Evolutionary conservation across 1,140 invertebrate genomes (phyloP).

Genomic region (Caenorhabditis brenneri): DNA sequence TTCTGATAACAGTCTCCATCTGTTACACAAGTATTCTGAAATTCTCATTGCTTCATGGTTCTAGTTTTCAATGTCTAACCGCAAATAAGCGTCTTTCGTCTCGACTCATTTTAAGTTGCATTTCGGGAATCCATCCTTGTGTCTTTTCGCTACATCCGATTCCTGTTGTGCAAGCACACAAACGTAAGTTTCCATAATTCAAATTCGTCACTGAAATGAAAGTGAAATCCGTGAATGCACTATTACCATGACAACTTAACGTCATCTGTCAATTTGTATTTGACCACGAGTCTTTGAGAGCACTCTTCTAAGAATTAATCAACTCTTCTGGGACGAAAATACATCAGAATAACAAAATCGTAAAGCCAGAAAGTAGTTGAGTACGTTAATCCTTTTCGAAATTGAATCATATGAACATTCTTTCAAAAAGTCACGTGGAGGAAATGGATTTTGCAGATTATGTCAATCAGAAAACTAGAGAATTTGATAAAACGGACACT

Average conservation of each 20-base stretch:
- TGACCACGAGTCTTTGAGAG: background rate
- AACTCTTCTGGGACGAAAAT: background rate
- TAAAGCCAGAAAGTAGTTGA: background rate
- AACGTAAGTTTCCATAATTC: background rate
- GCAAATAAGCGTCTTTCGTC: background rate
- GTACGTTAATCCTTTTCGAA: background rate
- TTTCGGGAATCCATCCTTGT: background rate
- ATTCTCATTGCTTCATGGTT: background rate
- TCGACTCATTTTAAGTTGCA: background rate
- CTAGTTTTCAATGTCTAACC: background rate
- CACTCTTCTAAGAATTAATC: background rate
- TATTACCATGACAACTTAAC: background rate
- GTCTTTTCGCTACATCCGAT: background rate
- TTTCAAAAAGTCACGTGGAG: background rate
- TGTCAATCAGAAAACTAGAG: background rate
- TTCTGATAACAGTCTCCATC: slow-evolving; percentile 15
- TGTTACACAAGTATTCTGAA: background rate
- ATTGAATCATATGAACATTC: background rate
- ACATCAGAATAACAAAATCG: background rate
- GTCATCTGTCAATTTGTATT: background rate
- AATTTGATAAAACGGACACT: background rate
- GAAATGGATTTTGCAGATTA: background rate
- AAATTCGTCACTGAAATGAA: background rate
- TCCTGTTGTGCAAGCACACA: background rate
- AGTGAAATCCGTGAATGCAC: background rate